Evolutionary conservation across 1,140 invertebrate species (phyloP).

Genomic region (Drosophila kikkawai): DNA sequence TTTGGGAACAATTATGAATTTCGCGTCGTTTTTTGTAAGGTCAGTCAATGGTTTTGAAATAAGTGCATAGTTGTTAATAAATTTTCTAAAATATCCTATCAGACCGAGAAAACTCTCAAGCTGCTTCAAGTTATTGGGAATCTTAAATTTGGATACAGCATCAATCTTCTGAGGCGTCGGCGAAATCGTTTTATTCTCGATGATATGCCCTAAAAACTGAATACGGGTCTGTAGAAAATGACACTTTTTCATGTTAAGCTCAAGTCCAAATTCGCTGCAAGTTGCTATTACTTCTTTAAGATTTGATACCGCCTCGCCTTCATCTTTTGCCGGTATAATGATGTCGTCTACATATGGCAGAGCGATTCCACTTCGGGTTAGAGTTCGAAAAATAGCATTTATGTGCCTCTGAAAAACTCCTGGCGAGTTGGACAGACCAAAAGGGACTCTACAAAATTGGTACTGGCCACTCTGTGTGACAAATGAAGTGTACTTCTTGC

Average conservation of each 20-base stretch:
- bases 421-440: neutral
- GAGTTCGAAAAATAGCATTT: no score
- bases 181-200: slow-evolving; percentile 8
- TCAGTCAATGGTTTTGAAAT: neutral
- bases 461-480: slow-evolving; percentile 1
- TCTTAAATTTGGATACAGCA: neutral
- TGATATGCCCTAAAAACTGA: slow-evolving; percentile 3
- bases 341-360: slow-evolving; percentile 1
- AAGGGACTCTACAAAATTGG: neutral
- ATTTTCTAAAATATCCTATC: slow-evolving; percentile 28
- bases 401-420: slow-evolving; percentile 5
- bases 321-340: slow-evolving; percentile 11
- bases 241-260: neutral
- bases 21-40: neutral
- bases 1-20: neutral
- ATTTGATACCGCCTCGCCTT: slow-evolving; percentile 2
- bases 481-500: neutral
- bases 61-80: neutral
- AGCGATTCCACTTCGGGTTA: neutral
- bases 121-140: slow-evolving; percentile 8
- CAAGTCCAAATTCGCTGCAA: slow-evolving; percentile 2
- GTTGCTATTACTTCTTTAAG: slow-evolving; percentile 14
- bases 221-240: neutral
- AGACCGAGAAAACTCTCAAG: slow-evolving; percentile 23
- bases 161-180: neutral